phyloP scores from a whole-genome alignment of 2,888 invertebrate species.

The Plebejus argus region DNA sequence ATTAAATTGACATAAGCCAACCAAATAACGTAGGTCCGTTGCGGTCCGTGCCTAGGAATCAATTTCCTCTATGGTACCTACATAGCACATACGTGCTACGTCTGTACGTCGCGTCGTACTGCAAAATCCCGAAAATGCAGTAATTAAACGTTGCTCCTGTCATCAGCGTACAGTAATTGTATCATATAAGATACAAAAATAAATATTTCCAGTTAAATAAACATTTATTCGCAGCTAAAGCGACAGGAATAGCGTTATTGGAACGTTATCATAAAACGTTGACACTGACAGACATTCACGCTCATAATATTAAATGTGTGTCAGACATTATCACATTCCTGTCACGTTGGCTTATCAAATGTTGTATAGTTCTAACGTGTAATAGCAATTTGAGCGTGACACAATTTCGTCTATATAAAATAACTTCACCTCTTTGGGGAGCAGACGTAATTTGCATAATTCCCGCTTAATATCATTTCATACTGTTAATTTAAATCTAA shows the following conservation, averaged over 20 bases:
- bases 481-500: background rate
- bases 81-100: no score
- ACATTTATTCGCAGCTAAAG: background rate
- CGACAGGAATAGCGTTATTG: conserved; percentile 18
- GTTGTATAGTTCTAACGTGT: conserved; percentile 56
- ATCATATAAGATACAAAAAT: background rate
- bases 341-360: conserved; percentile 69
- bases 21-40: no score
- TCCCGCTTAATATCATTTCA: background rate
- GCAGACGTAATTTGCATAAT: conserved; percentile 7
- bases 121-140: background rate
- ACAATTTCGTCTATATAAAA: conserved; percentile 40
- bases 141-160: background rate
- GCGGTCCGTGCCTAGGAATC: no score
- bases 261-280: conserved; percentile 35
- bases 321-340: conserved; percentile 70
- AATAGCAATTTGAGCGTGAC: conserved; percentile 66
- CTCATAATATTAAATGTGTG: conserved; percentile 59
- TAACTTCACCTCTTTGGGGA: background rate
- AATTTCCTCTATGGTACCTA: no score
- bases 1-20: no score
- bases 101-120: no score
- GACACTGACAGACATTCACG: conserved; percentile 46
- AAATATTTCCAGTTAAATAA: conserved; percentile 2
- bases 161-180: background rate